phyloP scores from a whole-genome alignment of 2,797 vertebrate genomes.

The Sparus aurata region DNA sequence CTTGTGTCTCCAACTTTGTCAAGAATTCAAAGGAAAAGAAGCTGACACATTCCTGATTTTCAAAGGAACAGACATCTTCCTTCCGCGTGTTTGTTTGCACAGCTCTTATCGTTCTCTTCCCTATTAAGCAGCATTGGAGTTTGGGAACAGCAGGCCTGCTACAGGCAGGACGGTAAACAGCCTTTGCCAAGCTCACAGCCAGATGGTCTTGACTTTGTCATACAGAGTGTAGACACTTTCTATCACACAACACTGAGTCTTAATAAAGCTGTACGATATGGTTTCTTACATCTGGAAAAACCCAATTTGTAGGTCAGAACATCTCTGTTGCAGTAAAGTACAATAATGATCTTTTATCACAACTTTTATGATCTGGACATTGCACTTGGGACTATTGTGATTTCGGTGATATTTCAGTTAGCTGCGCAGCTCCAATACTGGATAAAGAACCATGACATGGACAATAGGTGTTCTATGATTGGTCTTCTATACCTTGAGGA shows the following conservation, averaged over 20 bases:
- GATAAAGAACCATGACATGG: conserved; percentile 21
- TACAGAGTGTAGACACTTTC: conserved; percentile 48
- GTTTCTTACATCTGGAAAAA: no score
- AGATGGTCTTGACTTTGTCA: conserved; percentile 80
- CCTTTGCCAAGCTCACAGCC: conserved; percentile 69
- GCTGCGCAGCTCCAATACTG: conserved; percentile 10
- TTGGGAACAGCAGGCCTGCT: conserved; percentile 68
- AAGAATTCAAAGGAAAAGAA: conserved; percentile 44
- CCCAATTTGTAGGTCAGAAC: no score
- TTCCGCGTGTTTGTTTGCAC: conserved; percentile 42
- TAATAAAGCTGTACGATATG: neutral
- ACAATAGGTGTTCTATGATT: neutral
- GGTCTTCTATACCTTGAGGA: neutral
- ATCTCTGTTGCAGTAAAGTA: no score
- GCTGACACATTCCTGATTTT: conserved; percentile 42
- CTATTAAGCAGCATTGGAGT: conserved; percentile 59
- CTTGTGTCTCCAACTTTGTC: conserved; percentile 25
- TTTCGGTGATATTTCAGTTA: no score
- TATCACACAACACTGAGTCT: conserved; percentile 46
- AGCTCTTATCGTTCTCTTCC: conserved; percentile 53
- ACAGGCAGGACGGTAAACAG: conserved; percentile 65
- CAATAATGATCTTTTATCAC: no score
- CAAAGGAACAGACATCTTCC: conserved; percentile 59
- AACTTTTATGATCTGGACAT: no score
- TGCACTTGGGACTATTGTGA: no score